Percentiles rank a stretch among this genome's conserved stretches.
These are phyloP conservation scores for Sinhomidia bicolor DNA, from an alignment of 2,888 invertebrate species.

Conservation along the genomic window DNA sequence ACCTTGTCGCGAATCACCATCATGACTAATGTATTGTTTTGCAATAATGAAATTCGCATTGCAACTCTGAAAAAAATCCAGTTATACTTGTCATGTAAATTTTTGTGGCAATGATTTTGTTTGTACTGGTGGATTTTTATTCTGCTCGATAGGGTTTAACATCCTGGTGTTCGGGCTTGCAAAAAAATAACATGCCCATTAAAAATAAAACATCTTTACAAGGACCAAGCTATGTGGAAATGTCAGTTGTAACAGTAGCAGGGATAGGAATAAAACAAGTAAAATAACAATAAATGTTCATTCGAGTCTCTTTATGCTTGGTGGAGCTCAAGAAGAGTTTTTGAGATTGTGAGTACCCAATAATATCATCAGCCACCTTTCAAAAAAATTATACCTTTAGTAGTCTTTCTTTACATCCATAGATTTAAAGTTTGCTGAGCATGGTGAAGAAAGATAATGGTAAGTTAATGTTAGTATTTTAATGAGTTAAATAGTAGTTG, in stretches of 20 bases:
- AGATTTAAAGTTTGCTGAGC: not conserved
- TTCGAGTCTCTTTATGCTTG: too few species aligned
- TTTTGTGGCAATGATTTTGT: not conserved
- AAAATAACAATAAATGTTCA: too few species aligned
- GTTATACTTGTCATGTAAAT: slow-evolving; percentile 50
- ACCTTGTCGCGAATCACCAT: not conserved
- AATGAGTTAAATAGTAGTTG: slow-evolving; percentile 27
- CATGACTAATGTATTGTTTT: slow-evolving; percentile 27
- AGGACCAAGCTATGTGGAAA: too few species aligned
- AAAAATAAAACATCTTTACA: too few species aligned
- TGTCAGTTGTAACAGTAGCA: too few species aligned
- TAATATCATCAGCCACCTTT: too few species aligned
- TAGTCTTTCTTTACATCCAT: not conserved
- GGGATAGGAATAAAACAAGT: too few species aligned
- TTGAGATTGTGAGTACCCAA: too few species aligned
- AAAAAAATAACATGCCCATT: not conserved
- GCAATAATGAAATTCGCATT: not conserved
- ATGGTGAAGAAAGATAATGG: not conserved
- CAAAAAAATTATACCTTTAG: too few species aligned
- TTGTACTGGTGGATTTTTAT: not conserved
- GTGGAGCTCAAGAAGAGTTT: too few species aligned
- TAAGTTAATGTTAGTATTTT: slow-evolving; percentile 35
- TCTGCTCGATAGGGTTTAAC: not conserved
- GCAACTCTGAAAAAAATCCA: slow-evolving; percentile 43
- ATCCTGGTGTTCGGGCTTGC: not conserved